Conservation (phyloP, 2,113 vertebrate genomes). For the Crotophaga sulcirostris region DNA sequence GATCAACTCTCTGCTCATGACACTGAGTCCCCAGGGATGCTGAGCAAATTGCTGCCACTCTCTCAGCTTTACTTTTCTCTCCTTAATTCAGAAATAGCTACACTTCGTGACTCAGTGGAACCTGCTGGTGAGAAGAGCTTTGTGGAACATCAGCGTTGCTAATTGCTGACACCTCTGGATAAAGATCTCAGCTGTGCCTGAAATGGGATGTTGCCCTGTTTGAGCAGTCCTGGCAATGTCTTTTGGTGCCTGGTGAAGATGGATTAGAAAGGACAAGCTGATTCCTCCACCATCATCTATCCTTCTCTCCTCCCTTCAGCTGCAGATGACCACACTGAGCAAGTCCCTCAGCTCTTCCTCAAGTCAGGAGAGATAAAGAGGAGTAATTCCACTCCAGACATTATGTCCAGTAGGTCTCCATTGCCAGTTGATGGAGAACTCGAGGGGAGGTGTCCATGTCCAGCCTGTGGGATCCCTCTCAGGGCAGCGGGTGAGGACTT, state of each 20-base stretch:
- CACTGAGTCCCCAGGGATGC: fast-evolving
- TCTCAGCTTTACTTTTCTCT: background rate
- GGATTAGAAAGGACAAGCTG: background rate
- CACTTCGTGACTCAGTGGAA: background rate
- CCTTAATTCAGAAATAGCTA: background rate
- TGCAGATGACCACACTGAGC: background rate
- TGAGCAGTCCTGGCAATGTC: background rate
- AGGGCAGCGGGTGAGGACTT: background rate
- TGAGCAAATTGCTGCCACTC: background rate
- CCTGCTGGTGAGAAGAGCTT: background rate
- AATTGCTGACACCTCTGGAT: background rate
- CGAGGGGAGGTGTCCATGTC: background rate
- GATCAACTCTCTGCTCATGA: fast-evolving
- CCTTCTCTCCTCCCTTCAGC: background rate
- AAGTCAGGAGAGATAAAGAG: background rate
- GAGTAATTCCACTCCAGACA: background rate
- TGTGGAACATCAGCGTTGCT: background rate
- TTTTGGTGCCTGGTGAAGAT: background rate
- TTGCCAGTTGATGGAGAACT: background rate
- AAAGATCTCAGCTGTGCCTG: background rate
- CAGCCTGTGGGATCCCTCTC: background rate
- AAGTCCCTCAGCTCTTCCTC: background rate
- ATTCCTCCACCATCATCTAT: background rate
- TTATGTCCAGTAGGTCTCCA: background rate
- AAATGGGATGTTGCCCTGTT: fast-evolving